Conservation (phyloP, 2,113 vertebrate genomes). For the Tyrannus savana region DNA sequence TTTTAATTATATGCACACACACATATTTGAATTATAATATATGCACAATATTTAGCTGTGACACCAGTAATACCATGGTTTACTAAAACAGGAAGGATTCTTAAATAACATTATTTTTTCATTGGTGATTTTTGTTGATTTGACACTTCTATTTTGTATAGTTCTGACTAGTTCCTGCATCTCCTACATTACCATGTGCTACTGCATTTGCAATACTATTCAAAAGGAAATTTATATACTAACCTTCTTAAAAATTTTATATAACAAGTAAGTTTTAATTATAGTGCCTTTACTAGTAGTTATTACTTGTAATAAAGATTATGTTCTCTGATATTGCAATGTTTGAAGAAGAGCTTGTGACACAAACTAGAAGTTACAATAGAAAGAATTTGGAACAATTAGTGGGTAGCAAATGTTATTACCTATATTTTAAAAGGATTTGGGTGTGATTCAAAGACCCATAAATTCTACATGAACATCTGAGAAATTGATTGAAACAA, state of each 20-base stretch:
- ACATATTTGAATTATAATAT: background rate
- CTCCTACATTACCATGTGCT: background rate
- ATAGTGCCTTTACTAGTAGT: background rate
- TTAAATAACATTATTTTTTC: background rate
- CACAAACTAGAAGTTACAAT: background rate
- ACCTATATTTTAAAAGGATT: constrained; percentile 28
- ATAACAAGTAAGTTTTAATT: background rate
- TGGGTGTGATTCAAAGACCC: background rate
- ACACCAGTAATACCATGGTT: background rate
- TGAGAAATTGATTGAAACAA: constrained; percentile 44
- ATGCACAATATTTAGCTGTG: background rate
- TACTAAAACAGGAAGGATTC: constrained; percentile 2
- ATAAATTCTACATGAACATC: constrained; percentile 14
- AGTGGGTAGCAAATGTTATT: constrained; percentile 7
- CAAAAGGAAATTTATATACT: background rate
- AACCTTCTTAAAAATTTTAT: background rate
- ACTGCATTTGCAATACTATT: background rate
- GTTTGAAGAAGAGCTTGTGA: background rate
- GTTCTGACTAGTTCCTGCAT: background rate
- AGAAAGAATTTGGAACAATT: constrained; percentile 1
- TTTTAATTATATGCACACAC: constrained; percentile 20
- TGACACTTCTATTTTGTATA: background rate
- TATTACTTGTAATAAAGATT: constrained; percentile 3
- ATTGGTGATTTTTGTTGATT: background rate
- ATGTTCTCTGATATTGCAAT: background rate